Evolutionary conservation across 2,113 vertebrate species (phyloP), one percentile per base, ranked within the genome.

Genomic region (Perccottus glenii): DNA sequence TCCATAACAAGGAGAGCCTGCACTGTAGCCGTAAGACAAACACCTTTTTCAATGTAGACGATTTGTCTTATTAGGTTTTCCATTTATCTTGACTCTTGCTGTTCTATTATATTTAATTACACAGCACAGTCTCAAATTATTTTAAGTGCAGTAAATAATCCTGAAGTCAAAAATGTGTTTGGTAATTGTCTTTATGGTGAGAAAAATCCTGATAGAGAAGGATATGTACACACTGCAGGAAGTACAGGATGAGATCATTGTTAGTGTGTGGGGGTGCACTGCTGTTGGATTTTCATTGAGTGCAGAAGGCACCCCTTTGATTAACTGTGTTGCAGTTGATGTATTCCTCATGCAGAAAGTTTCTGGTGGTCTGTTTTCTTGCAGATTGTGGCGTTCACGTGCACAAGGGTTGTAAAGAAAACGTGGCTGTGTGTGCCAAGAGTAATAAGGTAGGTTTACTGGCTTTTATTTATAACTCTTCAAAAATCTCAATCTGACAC

Each of bases 321-420:
- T 55, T 55, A 32, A 55, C 32, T 40, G 38, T 40, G 8, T 55
- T 14, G 33, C 52, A 27, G 19, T 27, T 27, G 19, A 3, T 27
- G 19, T 27, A 27, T 27, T 27, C 19, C 19, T 27, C 19, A 27
- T 27, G 19, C 19, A 36, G 6, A 36, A 36, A 55, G 12, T 36
- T 38, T 5, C 6, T 36, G 11, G 33, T 55, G 52, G 33, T 44
- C 11, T 57, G 11, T 57, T 36, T 57, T 75, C 48, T 47, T 73
- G 32, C 89, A 97, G 95, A 87, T 78, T 97, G 95, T 67, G 82
- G 89, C 69, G 89, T 88, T 58, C 88, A 95, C 49, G 93, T 96
- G 73, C 95, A 97, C 78, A 96, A 95, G 87, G 82, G 89, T 87
- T 97, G 95, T 76, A 92, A 92, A 85, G 95, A 96, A 70, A 93